A percentile compares a stretch with the other conserved stretches of the same genome.
These are phyloP conservation scores for Drosophila parvula DNA, from an alignment of 1,140 invertebrate species.

Conservation along the genomic window DNA sequence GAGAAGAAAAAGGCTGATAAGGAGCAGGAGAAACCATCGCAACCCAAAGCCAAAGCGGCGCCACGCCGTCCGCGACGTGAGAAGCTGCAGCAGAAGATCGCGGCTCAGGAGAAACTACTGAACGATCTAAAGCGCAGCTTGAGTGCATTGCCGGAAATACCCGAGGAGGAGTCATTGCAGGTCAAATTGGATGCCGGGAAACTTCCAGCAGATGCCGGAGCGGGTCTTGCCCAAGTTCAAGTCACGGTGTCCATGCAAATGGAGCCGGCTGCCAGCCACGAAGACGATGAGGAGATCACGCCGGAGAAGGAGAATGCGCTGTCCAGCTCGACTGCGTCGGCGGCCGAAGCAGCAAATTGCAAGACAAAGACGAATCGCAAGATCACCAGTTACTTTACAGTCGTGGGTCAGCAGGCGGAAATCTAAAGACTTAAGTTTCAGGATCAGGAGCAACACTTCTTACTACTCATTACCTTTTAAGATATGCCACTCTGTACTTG, in stretches of 20 bases:
- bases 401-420: constrained; percentile 79
- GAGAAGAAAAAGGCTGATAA: neutral
- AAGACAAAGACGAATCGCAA: constrained; percentile 73
- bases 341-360: constrained; percentile 37
- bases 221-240: constrained; percentile 65
- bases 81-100: constrained; percentile 66
- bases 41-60: constrained; percentile 20
- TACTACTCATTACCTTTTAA: constrained; percentile 76
- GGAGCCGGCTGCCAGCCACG: constrained; percentile 50
- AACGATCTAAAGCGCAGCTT: constrained; percentile 59
- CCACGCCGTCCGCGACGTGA: constrained; percentile 60
- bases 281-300: constrained; percentile 52
- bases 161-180: constrained; percentile 45
- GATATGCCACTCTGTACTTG: constrained; percentile 63
- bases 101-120: constrained; percentile 61
- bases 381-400: constrained; percentile 78
- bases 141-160: constrained; percentile 46
- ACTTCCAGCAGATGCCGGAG: constrained; percentile 61
- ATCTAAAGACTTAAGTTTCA: constrained; percentile 76
- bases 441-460: constrained; percentile 50
- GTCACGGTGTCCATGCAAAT: constrained; percentile 79
- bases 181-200: constrained; percentile 11
- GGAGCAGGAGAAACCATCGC: constrained; percentile 4
- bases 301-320: constrained; percentile 74
- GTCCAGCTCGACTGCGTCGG: constrained; percentile 35